phyloP scores from a whole-genome alignment of 2,888 invertebrate genomes.

The Amphipyra tragopoginis region DNA sequence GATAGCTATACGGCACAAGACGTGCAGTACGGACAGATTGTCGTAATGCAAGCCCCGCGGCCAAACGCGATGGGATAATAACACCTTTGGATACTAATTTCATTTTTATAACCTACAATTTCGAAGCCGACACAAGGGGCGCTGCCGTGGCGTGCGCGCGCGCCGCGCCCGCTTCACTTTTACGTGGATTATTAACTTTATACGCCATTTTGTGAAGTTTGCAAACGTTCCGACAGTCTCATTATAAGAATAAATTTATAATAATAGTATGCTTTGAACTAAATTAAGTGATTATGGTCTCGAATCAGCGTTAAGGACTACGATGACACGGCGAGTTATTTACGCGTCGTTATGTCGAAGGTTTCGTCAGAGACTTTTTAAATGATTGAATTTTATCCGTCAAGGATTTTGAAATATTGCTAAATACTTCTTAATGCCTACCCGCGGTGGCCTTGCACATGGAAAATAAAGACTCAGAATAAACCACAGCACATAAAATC shows the following conservation, averaged over 20 bases:
- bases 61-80: conserved; percentile 90
- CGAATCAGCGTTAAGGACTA: conserved; percentile 83
- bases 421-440: conserved; percentile 60
- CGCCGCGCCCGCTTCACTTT: conserved; percentile 82
- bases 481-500: conserved; percentile 65
- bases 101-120: conserved; percentile 90
- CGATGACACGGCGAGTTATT: conserved; percentile 83
- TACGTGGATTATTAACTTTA: conserved; percentile 89
- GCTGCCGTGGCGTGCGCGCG: conserved; percentile 89
- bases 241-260: conserved; percentile 87
- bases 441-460: conserved; percentile 42
- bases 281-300: conserved; percentile 88
- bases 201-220: conserved; percentile 89
- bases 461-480: conserved; percentile 61
- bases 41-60: conserved; percentile 89
- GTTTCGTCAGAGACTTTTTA: conserved; percentile 65
- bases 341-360: conserved; percentile 78
- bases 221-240: conserved; percentile 87
- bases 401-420: conserved; percentile 67
- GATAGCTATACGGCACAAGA: conserved; percentile 89
- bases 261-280: conserved; percentile 85
- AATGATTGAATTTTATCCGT: conserved; percentile 65
- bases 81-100: conserved; percentile 90
- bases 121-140: conserved; percentile 90
- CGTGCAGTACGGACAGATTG: conserved; percentile 90